These are phyloP conservation scores for Galerucella calmariensis DNA, from an alignment of 2,888 invertebrate genomes.

Conservation along the genomic window DNA sequence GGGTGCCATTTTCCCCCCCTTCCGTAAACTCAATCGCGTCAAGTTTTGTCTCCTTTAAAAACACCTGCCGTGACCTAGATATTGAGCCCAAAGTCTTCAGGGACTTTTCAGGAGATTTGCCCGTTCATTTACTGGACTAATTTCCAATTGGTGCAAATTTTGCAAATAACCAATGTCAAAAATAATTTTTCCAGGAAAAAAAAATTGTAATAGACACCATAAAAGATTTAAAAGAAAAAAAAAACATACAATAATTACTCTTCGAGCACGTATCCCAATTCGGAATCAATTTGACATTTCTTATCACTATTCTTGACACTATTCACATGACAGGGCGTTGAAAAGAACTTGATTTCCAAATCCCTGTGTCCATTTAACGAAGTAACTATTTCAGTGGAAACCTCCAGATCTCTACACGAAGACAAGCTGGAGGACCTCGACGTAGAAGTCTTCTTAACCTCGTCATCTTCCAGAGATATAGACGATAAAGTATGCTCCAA, in stretches of 20 bases:
- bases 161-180: too few relatives aligned
- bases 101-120: too few relatives aligned
- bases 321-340: conserved; percentile 62
- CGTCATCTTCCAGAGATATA: conserved; percentile 52
- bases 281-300: conserved; percentile 22
- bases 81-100: too few relatives aligned
- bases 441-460: conserved; percentile 56
- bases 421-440: conserved; percentile 48
- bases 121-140: too few relatives aligned
- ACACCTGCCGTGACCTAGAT: too few relatives aligned
- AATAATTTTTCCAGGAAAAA: background rate
- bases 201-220: background rate
- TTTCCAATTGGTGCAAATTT: too few relatives aligned
- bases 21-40: too few relatives aligned
- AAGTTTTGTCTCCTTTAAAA: too few relatives aligned
- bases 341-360: conserved; percentile 82
- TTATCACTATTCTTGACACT: conserved; percentile 30
- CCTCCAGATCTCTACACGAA: conserved; percentile 70
- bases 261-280: conserved; percentile 19
- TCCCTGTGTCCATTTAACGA: conserved; percentile 82
- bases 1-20: too few relatives aligned
- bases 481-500: conserved; percentile 53
- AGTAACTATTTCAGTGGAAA: conserved; percentile 82
- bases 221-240: conserved; percentile 4
- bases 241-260: conserved; percentile 17